Conservation (phyloP, 2,888 invertebrate genomes). For the Callosobruchus maculatus region DNA sequence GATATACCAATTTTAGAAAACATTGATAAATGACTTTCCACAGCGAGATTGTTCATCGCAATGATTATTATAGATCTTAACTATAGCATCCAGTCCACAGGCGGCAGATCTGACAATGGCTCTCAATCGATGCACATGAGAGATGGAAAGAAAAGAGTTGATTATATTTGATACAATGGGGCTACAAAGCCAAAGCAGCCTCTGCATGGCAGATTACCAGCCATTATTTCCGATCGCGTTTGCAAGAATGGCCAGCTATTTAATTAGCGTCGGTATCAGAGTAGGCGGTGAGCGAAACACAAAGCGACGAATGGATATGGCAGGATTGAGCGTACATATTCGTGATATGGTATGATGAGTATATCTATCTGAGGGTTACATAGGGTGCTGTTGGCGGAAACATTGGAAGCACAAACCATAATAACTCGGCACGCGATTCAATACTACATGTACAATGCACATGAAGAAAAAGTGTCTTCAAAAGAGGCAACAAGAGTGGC, state of each 20-base stretch:
- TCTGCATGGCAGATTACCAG: neutral
- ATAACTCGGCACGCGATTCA: too few species aligned
- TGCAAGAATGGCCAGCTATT: neutral
- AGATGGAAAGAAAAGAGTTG: neutral
- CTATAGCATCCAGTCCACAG: neutral
- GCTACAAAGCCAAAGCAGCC: neutral
- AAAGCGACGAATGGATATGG: neutral
- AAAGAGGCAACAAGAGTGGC: too few species aligned
- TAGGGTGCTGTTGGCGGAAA: neutral
- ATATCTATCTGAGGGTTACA: neutral
- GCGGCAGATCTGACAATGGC: neutral
- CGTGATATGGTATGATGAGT: neutral
- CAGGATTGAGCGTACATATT: neutral
- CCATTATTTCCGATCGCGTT: neutral
- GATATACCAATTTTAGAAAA: too few species aligned
- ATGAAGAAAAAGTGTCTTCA: too few species aligned
- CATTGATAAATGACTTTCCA: neutral
- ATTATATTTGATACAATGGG: neutral
- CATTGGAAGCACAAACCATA: too few species aligned
- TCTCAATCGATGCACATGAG: neutral
- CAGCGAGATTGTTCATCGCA: neutral
- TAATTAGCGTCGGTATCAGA: neutral
- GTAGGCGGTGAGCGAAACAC: neutral
- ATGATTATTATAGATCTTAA: neutral
- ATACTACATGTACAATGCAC: too few species aligned